Conservation (phyloP, 1,140 invertebrate genomes). For the Dinoponera quadriceps region DNA sequence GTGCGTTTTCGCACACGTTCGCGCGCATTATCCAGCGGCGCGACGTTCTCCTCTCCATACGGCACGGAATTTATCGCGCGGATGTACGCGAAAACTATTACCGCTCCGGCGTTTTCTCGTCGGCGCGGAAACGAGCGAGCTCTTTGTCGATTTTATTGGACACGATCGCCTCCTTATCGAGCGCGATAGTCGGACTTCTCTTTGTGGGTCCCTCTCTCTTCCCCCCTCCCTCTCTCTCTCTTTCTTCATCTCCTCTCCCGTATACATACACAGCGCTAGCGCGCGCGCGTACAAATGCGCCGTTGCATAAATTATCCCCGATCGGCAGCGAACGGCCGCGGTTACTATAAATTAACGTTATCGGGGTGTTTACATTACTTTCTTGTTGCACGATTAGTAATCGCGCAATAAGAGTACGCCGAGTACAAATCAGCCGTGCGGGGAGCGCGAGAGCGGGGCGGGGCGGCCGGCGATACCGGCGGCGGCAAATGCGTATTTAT, state of each 20-base stretch:
- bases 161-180: constrained; percentile 56
- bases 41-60: not conserved
- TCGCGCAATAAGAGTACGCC: constrained; percentile 76
- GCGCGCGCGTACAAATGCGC: constrained; percentile 70
- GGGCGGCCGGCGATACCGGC: constrained; percentile 65
- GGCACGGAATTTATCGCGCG: constrained; percentile 48
- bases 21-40: not conserved
- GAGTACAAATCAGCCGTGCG: constrained; percentile 72
- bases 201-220: constrained; percentile 43
- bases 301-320: constrained; percentile 77
- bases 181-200: constrained; percentile 55
- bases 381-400: constrained; percentile 82
- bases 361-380: constrained; percentile 81
- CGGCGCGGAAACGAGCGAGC: constrained; percentile 10
- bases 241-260: constrained; percentile 22
- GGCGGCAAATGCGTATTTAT: constrained; percentile 74
- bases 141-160: constrained; percentile 58
- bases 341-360: constrained; percentile 81
- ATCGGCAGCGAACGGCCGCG: constrained; percentile 70
- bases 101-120: constrained; percentile 7
- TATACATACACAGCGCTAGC: constrained; percentile 45
- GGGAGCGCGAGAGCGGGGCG: constrained; percentile 28
- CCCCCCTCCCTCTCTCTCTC: constrained; percentile 6
- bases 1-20: not conserved
- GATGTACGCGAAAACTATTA: constrained; percentile 62